Base-by-base conservation (phyloP, 2,113 vertebrate species). In the Alligator mississippiensis region DNA sequence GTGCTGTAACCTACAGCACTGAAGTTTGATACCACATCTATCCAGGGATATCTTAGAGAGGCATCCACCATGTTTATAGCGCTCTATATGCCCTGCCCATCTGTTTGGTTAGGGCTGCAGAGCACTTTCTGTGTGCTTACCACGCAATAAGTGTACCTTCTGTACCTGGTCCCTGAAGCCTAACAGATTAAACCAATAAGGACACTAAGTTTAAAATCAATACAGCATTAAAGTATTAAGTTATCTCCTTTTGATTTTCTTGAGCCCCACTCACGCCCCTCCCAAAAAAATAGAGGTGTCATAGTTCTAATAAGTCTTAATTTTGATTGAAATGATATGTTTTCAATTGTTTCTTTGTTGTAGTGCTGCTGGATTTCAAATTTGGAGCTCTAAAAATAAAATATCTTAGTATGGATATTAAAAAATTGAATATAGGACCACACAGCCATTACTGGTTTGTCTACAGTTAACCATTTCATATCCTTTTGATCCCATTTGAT, bases 401-500 rank as follows among this genome's bases (percentile, higher is more conserved):
- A 84, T 34, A 12, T 62, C 58, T 21, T 89, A 86, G 79, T 85
- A 84, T 0, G 22, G 24, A 21, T 84, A 62, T 90, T 88, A 68
- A 92, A 74, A 12, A 80, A 70, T 78, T 64, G 0, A 30, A 58
- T 92, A 88, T 61, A 85, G 28, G 68, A 79, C 78, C n/a, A 63
- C 25, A 58, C 5, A 47, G 76, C 64, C 13, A n/a, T 92, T 68
- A 63, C 87, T 89, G 61, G 19, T 4, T 91, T 28, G 62, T 68
- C 21, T 70, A 47, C 34, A 78, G 55, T 34, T 86, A 68, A 74
- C 9, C 72, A 2, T 87, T 94, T 89, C 27, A 12, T 91, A 66
- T 89, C 90, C 93, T 34, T 93, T 90, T 95, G 80, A 93, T 96
- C 34, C 9, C 14, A 18, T 94, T 88, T 86, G 91, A 91, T 93